A percentile compares a stretch with the other conserved stretches of the same genome.
These are phyloP conservation scores for Metaphire vulgaris DNA, from an alignment of 1,140 invertebrate genomes.

Conservation along the genomic window DNA sequence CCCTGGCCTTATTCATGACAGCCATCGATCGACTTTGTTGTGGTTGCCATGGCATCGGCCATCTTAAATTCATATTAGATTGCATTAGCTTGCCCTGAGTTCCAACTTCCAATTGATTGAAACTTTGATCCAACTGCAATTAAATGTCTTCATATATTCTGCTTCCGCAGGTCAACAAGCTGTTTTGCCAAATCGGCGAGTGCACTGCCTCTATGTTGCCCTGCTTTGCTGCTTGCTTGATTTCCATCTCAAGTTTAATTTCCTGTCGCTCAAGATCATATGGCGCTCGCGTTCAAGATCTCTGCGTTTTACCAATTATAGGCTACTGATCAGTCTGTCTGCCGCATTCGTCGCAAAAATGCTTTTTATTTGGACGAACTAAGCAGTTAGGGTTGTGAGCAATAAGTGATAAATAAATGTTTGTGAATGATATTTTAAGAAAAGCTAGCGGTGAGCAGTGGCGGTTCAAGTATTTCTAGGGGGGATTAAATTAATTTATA, in stretches of 20 bases:
- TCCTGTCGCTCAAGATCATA: too few relatives aligned
- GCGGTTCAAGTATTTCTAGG: too few relatives aligned
- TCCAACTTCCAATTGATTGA: conserved; percentile 65
- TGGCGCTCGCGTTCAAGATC: too few relatives aligned
- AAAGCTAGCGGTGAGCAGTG: too few relatives aligned
- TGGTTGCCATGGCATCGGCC: conserved; percentile 75
- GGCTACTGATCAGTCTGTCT: too few relatives aligned
- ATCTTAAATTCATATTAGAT: conserved; percentile 77
- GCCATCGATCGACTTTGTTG: conserved; percentile 75
- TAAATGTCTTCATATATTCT: conserved; percentile 75
- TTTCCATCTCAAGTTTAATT: conserved; percentile 82
- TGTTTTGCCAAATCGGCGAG: conserved; percentile 79
- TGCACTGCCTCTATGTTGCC: conserved; percentile 70
- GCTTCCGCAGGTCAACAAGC: conserved; percentile 75
- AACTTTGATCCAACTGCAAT: conserved; percentile 68
- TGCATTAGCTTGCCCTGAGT: conserved; percentile 71
- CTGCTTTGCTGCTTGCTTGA: conserved; percentile 76
- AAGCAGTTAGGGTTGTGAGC: too few relatives aligned
- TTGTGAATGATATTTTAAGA: too few relatives aligned
- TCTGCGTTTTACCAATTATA: too few relatives aligned
- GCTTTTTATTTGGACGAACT: too few relatives aligned
- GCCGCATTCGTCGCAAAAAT: too few relatives aligned
- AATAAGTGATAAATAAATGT: too few relatives aligned
- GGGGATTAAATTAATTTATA: too few relatives aligned
- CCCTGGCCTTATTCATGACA: conserved; percentile 77